Conservation (phyloP, 1,140 invertebrate genomes). For the Diplogasteroides magnus region DNA sequence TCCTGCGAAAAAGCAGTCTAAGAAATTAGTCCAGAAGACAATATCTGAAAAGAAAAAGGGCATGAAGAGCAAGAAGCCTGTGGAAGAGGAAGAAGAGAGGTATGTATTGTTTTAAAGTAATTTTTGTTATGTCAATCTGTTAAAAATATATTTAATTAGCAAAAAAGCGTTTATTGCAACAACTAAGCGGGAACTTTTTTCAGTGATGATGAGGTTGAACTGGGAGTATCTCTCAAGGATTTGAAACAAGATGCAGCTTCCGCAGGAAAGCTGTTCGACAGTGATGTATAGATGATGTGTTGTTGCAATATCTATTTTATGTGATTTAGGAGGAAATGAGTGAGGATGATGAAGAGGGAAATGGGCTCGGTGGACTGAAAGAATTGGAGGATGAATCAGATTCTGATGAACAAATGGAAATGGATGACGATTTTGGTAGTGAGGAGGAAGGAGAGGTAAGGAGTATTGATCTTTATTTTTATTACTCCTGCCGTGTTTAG, state of each 20-base stretch:
- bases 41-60: neutral
- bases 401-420: neutral
- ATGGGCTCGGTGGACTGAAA: neutral
- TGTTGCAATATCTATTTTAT: neutral
- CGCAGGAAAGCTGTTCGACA: neutral
- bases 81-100: neutral
- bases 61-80: neutral
- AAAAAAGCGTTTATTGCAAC: too few relatives aligned
- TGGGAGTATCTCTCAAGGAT: neutral
- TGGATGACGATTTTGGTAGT: neutral
- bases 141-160: neutral
- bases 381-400: neutral
- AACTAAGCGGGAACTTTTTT: neutral
- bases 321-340: neutral
- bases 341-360: neutral
- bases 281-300: neutral
- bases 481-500: neutral
- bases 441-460: neutral
- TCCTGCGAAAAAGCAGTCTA: too few relatives aligned
- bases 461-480: neutral
- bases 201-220: neutral
- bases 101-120: neutral
- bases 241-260: neutral
- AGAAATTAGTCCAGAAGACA: neutral
- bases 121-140: neutral